A percentile compares a stretch with the other conserved stretches of the same genome.
phyloP scores from a whole-genome alignment of 2,113 vertebrate species.

The Romanogobio albipinnatus region DNA sequence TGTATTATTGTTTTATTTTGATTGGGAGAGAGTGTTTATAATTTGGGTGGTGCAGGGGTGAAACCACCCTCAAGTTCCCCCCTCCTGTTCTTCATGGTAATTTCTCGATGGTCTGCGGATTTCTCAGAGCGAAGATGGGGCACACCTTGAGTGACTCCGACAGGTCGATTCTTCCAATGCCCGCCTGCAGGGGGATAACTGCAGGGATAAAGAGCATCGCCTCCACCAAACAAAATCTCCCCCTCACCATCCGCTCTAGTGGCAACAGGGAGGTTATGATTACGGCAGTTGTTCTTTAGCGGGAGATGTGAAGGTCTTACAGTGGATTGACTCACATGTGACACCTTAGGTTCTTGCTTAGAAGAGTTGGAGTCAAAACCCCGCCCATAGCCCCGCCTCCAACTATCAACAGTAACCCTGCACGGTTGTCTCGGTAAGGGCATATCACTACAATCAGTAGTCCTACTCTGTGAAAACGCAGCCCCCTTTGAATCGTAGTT shows the following conservation, averaged over 20 bases:
- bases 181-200: constrained; percentile 21
- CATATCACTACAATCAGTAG: constrained; percentile 46
- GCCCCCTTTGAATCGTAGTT: constrained; percentile 63
- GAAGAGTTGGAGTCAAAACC: constrained; percentile 10
- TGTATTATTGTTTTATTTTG: not conserved
- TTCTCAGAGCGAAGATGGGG: constrained; percentile 48
- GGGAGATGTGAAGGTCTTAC: constrained; percentile 56
- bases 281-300: constrained; percentile 39
- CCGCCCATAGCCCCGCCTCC: not conserved
- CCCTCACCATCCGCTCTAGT: constrained; percentile 10
- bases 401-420: not conserved
- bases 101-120: constrained; percentile 26
- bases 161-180: constrained; percentile 53
- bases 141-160: constrained; percentile 55
- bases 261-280: not conserved
- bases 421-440: not conserved
- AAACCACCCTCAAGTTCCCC: constrained; percentile 35
- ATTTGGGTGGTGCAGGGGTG: constrained; percentile 10
- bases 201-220: constrained; percentile 38
- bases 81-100: constrained; percentile 36
- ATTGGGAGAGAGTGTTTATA: not conserved
- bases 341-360: constrained; percentile 30
- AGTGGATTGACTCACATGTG: not conserved
- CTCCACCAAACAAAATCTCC: not conserved
- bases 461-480: constrained; percentile 64